Base-by-base conservation (phyloP, 2,888 invertebrate genomes). In the Crioceris asparagi region DNA sequence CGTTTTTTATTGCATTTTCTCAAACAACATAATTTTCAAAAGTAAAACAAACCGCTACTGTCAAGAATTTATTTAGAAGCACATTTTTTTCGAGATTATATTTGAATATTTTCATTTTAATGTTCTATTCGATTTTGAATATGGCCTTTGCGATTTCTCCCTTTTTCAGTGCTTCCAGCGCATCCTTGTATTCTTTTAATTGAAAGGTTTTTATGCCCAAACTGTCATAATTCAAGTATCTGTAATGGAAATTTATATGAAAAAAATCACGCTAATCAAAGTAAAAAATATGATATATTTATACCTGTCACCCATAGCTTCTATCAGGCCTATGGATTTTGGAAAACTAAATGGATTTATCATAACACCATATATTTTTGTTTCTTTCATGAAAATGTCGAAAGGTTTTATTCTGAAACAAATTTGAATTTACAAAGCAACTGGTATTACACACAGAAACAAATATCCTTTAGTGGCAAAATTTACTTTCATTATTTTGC, bases 271-370 rank as follows among this genome's bases (percentile, higher is more conserved):
- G n/a, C n/a, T n/a, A n/a, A n/a, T n/a, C n/a, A n/a, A n/a, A n/a
- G n/a, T n/a, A 29, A 17, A 40, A 29, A 11, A 11, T 33, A 34
- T 30, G n/a, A 16, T 21, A 12, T 32, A 36, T 2, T 11, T 10
- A 29, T 36, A 44, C 47, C 50, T 51, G 47, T 66, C 64, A 0
- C 76, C 73, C 74, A 82, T 72, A 2, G 79, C 73, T 44, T 71
- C 70, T 2, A 81, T 57, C 48, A 78, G 64, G 1, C 71, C 70
- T 7, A 82, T 56, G 1, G 78, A 75, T 49, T 73, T 79, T 0
- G 72, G 71, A 58, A 80, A 80, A 14, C 72, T 71, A 55, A 68
- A 78, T 0, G 79, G 80, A 53, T 82, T 82, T 38, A 81, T 74
- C 47, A 74, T 75, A 0, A 77, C 75, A 0, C 78, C 81, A 23